Percentiles rank a stretch among this genome's conserved stretches.
phyloP scores from a whole-genome alignment of 2,888 invertebrate genomes.

The Galerucella nymphaeae region DNA sequence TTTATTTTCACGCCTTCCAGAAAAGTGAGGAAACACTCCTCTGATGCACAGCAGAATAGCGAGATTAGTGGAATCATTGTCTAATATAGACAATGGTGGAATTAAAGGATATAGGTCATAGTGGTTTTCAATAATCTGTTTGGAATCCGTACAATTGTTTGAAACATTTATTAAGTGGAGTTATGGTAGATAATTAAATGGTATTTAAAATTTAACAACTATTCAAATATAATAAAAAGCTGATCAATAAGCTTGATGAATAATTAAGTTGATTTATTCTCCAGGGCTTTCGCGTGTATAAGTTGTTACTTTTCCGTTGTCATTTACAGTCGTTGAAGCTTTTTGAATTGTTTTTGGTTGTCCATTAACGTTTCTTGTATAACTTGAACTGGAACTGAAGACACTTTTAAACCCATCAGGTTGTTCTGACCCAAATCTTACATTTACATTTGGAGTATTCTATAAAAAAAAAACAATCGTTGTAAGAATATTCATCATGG shows the following conservation, averaged over 20 bases:
- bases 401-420: slow-evolving; percentile 67
- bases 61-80: too few relatives aligned
- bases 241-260: background rate
- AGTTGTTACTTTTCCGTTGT: slow-evolving; percentile 78
- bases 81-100: too few relatives aligned
- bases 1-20: too few relatives aligned
- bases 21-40: too few relatives aligned
- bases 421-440: slow-evolving; percentile 59
- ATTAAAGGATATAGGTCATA: too few relatives aligned
- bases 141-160: too few relatives aligned
- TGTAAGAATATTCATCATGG: too few relatives aligned
- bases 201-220: background rate
- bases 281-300: slow-evolving; percentile 68
- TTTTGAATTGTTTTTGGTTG: slow-evolving; percentile 67
- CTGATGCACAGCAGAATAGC: too few relatives aligned
- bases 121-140: too few relatives aligned
- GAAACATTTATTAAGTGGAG: background rate
- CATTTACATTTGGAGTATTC: slow-evolving; percentile 67
- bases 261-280: slow-evolving; percentile 10
- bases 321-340: slow-evolving; percentile 75
- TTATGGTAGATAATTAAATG: background rate
- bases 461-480: slow-evolving; percentile 59
- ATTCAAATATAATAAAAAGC: background rate
- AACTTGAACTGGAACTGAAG: slow-evolving; percentile 73
- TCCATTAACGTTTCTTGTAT: slow-evolving; percentile 72